These are phyloP conservation scores for Spinus olivaceus DNA, from an alignment of 2,797 vertebrate species.

Conservation along the genomic window DNA sequence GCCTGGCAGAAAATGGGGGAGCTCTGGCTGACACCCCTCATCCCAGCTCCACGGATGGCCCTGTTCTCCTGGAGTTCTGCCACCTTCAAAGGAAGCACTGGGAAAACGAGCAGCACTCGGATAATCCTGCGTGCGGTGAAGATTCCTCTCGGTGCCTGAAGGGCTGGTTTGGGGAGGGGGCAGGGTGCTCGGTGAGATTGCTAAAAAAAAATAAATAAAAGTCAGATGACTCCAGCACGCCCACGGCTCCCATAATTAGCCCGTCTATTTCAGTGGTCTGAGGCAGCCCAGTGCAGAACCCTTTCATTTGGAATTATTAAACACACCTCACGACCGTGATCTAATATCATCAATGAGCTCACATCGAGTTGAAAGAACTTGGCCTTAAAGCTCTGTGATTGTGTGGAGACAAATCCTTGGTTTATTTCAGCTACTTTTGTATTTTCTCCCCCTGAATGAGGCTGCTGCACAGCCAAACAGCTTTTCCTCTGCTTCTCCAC, in stretches of 20 bases:
- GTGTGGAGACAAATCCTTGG: not conserved
- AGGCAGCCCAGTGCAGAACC: not conserved
- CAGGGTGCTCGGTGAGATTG: not conserved
- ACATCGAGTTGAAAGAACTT: not conserved
- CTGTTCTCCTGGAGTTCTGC: not conserved
- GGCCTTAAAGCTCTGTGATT: not conserved
- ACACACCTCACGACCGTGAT: not conserved
- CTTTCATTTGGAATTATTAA: not conserved
- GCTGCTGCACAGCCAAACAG: not conserved
- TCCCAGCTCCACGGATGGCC: accelerated
- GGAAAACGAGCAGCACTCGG: not conserved
- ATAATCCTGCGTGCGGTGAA: not conserved
- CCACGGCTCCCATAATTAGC: constrained; percentile 53
- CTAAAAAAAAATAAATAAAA: constrained; percentile 38
- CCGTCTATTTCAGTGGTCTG: constrained; percentile 37
- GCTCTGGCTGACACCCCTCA: accelerated
- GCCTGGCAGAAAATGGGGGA: accelerated
- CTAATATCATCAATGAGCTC: not conserved
- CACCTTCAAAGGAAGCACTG: not conserved
- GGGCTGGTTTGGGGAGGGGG: constrained; percentile 8
- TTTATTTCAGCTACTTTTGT: not conserved
- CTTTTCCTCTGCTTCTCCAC: not conserved
- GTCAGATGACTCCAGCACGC: constrained; percentile 49
- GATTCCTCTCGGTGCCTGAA: not conserved
- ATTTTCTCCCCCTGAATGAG: not conserved